Evolutionary conservation across 2,113 vertebrate genomes (phyloP).

Genomic region (Lanius collurio): DNA sequence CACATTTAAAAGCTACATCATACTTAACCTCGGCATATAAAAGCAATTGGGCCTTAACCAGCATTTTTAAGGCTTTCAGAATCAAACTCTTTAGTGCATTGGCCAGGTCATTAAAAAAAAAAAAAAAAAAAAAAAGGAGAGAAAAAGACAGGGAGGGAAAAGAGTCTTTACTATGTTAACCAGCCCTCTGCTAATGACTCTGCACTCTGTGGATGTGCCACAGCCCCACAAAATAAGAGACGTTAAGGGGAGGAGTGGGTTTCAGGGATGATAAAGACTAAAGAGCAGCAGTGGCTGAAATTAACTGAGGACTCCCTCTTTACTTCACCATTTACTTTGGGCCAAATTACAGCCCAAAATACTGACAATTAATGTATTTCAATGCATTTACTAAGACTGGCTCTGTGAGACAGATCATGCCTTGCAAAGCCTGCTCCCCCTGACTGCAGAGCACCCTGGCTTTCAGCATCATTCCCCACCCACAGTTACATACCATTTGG

Average conservation of each 20-base stretch:
- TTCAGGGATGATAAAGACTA: neutral
- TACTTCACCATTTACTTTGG: neutral
- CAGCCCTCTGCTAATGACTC: neutral
- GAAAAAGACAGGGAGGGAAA: neutral
- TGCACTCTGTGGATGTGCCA: neutral
- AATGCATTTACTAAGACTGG: neutral
- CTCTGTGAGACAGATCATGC: neutral
- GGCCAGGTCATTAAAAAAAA: neutral
- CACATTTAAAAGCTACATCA: neutral
- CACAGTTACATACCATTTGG: neutral
- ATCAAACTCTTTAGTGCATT: neutral
- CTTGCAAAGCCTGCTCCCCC: neutral
- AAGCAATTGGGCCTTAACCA: neutral
- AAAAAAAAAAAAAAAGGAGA: neutral
- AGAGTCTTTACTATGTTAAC: neutral
- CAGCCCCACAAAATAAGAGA: neutral
- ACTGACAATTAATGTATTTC: neutral
- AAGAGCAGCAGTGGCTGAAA: neutral
- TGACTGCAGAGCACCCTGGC: rapidly evolving
- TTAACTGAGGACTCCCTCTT: neutral
- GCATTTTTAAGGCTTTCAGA: neutral
- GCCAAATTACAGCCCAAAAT: neutral
- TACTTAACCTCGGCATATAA: neutral
- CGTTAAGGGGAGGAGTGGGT: neutral
- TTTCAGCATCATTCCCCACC: neutral